phyloP scores from a whole-genome alignment of 2,888 invertebrate species.

The Mechanitis mazaeus region DNA sequence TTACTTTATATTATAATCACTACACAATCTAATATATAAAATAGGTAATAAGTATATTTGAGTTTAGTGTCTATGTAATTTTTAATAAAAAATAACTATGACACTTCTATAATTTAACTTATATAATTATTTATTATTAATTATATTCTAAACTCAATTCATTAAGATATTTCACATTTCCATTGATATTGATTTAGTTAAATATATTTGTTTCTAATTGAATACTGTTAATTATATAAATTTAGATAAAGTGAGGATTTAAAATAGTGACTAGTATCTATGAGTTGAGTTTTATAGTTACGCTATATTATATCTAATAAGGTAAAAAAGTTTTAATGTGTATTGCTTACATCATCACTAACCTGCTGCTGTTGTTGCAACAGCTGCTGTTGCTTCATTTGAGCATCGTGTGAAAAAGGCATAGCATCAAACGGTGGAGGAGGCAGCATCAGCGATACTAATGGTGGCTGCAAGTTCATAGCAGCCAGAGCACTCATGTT shows the following conservation, averaged over 20 bases:
- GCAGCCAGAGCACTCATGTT: constrained; percentile 90
- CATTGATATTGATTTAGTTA: too few relatives aligned
- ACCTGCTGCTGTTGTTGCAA: constrained; percentile 83
- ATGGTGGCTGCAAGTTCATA: constrained; percentile 95
- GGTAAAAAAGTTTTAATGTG: constrained; percentile 9
- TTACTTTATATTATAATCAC: too few relatives aligned
- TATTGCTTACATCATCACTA: constrained; percentile 39
- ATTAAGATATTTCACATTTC: too few relatives aligned
- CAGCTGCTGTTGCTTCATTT: constrained; percentile 83
- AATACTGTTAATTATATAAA: neutral
- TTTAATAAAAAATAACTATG: too few relatives aligned
- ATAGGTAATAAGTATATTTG: too few relatives aligned
- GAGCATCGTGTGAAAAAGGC: constrained; percentile 75
- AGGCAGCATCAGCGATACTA: constrained; percentile 92
- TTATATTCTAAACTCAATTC: too few relatives aligned
- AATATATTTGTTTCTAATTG: too few relatives aligned
- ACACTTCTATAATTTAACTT: too few relatives aligned
- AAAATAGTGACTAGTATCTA: neutral
- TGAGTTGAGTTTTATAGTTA: constrained; percentile 3
- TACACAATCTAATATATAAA: too few relatives aligned
- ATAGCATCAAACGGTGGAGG: constrained; percentile 87
- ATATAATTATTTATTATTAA: too few relatives aligned
- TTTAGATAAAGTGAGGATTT: neutral
- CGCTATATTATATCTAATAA: constrained; percentile 8
- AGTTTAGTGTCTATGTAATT: too few relatives aligned